A percentile compares a stretch with the other conserved stretches of the same genome.
Evolutionary conservation across 2,888 invertebrate genomes (phyloP).

Genomic region (Nomada ruficornis): DNA sequence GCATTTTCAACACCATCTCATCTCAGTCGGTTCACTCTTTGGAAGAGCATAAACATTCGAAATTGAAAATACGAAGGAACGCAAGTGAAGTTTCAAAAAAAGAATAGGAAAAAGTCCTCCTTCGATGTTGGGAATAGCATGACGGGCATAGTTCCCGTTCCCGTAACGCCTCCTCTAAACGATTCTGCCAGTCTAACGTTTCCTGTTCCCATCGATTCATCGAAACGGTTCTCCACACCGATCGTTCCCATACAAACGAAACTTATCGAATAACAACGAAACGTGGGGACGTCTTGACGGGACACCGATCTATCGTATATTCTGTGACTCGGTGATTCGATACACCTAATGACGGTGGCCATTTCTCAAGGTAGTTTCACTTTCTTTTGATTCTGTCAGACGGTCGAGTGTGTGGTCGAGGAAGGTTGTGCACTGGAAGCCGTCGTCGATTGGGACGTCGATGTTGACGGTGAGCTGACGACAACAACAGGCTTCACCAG

Average conservation of each 20-base stretch:
- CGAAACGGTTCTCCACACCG: not conserved
- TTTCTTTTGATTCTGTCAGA: constrained; percentile 79
- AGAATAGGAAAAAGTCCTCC: constrained; percentile 37
- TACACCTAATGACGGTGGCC: constrained; percentile 48
- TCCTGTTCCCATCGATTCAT: not conserved
- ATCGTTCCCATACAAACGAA: constrained; percentile 9
- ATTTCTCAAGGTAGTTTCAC: constrained; percentile 77
- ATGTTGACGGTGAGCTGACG: constrained; percentile 85
- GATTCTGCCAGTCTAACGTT: not conserved
- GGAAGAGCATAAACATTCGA: constrained; percentile 59
- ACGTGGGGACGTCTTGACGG: constrained; percentile 4
- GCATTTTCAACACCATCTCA: constrained; percentile 29
- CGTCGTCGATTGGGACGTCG: constrained; percentile 76
- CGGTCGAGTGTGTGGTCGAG: constrained; percentile 77
- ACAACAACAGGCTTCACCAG: constrained; percentile 90
- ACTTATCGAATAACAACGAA: constrained; percentile 19
- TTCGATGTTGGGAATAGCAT: constrained; percentile 48
- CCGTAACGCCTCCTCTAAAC: not conserved
- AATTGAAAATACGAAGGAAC: constrained; percentile 51
- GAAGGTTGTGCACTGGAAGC: constrained; percentile 78
- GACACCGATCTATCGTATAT: constrained; percentile 11
- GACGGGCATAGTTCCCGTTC: constrained; percentile 30
- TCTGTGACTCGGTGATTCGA: constrained; percentile 22
- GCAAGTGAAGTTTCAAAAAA: constrained; percentile 50
- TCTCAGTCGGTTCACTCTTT: constrained; percentile 55